Evolutionary conservation across 1,140 invertebrate species (phyloP).

Genomic region (Adoxophyes honmai): DNA sequence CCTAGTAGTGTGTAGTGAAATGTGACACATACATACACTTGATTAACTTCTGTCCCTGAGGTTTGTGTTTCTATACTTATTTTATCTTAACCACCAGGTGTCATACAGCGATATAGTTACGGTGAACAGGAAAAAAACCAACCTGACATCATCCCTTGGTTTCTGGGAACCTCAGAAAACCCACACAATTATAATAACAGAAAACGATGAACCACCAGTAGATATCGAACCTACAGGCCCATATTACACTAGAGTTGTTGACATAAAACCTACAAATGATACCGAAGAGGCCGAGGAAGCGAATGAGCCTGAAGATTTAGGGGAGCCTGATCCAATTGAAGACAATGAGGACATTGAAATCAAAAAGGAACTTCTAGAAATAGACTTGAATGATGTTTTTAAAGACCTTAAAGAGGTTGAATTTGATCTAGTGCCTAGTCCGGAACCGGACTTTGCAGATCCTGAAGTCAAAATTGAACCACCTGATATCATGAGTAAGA

Average conservation of each 20-base stretch:
- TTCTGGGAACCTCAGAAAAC: constrained; percentile 10
- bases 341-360: background rate
- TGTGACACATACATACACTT: too few relatives aligned
- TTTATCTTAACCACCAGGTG: background rate
- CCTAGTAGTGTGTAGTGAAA: too few relatives aligned
- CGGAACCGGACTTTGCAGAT: background rate
- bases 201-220: background rate
- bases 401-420: constrained; percentile 10
- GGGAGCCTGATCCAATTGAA: background rate
- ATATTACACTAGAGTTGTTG: background rate
- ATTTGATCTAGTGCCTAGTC: background rate
- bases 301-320: too few relatives aligned
- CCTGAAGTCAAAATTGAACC: background rate
- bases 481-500: background rate
- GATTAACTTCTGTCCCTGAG: too few relatives aligned
- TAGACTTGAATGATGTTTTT: constrained; percentile 12
- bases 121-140: constrained; percentile 12
- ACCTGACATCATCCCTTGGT: background rate
- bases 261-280: constrained; percentile 18
- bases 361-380: background rate
- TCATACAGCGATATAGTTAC: constrained; percentile 4
- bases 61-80: too few relatives aligned
- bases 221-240: background rate
- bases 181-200: background rate
- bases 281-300: background rate